These are phyloP conservation scores for Acrossocheilus wenchowensis DNA, from an alignment of 2,797 vertebrate genomes.

Conservation along the genomic window DNA sequence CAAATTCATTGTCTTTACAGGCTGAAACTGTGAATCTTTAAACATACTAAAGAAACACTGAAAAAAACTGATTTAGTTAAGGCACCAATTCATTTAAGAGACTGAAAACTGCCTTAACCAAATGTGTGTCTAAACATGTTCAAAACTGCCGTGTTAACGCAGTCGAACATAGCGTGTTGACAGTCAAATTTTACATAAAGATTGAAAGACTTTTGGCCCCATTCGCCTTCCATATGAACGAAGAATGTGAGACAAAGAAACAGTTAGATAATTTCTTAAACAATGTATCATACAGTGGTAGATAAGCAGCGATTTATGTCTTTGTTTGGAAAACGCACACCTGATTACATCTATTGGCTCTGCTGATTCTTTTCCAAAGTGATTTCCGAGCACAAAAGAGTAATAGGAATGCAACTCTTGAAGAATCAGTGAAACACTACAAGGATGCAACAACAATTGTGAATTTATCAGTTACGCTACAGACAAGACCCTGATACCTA, in stretches of 20 bases:
- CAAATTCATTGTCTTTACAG: too few relatives aligned
- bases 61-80: too few relatives aligned
- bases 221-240: background rate
- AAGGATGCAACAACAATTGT: background rate
- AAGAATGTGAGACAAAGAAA: background rate
- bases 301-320: background rate
- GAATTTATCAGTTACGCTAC: background rate
- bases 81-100: too few relatives aligned
- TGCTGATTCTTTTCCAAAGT: background rate
- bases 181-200: background rate
- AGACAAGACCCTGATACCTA: background rate
- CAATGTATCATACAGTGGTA: background rate
- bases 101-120: too few relatives aligned
- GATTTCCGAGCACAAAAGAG: background rate
- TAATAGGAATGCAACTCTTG: background rate
- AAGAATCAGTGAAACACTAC: background rate
- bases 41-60: too few relatives aligned
- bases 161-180: background rate
- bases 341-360: background rate
- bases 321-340: background rate
- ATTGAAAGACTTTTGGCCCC: background rate
- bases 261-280: background rate
- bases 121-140: background rate
- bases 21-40: too few relatives aligned
- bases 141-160: background rate